Conservation (phyloP, 1,140 invertebrate genomes). For the Zaprionus nigranus region DNA sequence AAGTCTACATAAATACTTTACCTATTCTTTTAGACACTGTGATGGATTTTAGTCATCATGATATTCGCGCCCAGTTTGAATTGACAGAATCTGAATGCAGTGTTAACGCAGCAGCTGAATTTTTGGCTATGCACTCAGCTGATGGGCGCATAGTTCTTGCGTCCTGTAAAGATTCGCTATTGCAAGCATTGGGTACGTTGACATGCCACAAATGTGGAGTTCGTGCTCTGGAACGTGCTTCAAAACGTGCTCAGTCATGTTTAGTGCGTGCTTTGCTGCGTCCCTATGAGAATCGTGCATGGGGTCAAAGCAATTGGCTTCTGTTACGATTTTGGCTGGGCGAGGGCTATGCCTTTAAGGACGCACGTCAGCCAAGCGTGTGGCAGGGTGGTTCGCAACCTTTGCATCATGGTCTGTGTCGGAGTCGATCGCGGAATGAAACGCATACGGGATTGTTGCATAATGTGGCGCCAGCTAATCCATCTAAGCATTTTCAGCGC, state of each 20-base stretch:
- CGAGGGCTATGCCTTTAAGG: constrained; percentile 92
- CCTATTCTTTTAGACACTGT: constrained; percentile 86
- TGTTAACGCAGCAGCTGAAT: constrained; percentile 88
- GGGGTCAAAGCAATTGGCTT: constrained; percentile 95
- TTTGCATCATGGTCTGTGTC: constrained; percentile 67
- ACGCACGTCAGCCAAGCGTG: constrained; percentile 84
- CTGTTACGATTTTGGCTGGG: constrained; percentile 94
- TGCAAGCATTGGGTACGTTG: constrained; percentile 91
- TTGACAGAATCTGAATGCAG: constrained; percentile 79
- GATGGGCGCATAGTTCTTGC: constrained; percentile 91
- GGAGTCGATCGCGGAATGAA: constrained; percentile 81
- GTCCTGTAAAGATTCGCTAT: constrained; percentile 90
- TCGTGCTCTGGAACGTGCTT: constrained; percentile 87
- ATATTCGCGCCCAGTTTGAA: constrained; percentile 74
- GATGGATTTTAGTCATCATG: constrained; percentile 86
- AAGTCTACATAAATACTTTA: constrained; percentile 89
- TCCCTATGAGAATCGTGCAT: constrained; percentile 93
- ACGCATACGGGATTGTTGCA: constrained; percentile 83
- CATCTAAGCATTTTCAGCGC: constrained; percentile 77
- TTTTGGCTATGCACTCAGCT: constrained; percentile 90
- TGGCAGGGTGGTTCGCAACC: constrained; percentile 79
- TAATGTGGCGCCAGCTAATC: constrained; percentile 81
- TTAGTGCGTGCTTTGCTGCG: constrained; percentile 89
- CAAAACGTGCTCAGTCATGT: constrained; percentile 86
- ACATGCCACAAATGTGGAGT: constrained; percentile 85